Evolutionary conservation across 2,797 vertebrate species (phyloP), one percentile per base, ranked within the genome.

Genomic region (Phylloscopus collybita): DNA sequence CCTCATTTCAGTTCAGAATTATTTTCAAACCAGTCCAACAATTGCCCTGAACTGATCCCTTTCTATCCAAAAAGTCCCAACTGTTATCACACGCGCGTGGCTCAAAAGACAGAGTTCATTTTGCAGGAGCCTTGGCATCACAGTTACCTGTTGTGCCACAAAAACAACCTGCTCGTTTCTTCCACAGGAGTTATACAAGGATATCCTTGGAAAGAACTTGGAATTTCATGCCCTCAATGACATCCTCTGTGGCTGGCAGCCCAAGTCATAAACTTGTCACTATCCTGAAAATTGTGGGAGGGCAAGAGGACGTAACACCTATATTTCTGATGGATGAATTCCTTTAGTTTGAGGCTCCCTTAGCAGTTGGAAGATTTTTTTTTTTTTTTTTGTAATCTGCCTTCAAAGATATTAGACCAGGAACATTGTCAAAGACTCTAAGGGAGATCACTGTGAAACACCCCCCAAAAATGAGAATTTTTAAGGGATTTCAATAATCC

Each of bases 211-310:
- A 59, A 89, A 72, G 67, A 76, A 60, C 25, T 10, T 74, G 65
- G 50, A 87, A 87, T 78, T 80, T 53, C 75, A 74, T 40, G 32
- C 27, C 47, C 53, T 51, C 3, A 0, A 15, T 53, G 61, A 92
- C 72, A 88, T 38, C 38, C 61, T 72, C 73, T 18, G 62, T 59
- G 51, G 87, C 27, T 92, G 74, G 80, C 64, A 91, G 89, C 54
- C 59, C 82, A 88, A 96, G 84, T 13, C 69, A 92, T 95, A 94
- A 95, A 97, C 50, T 80, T 96, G 94, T 92, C 94, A 88, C 86
- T 15, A 69, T 26, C 59, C 69, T 47, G 22, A 56, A 80, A 95
- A 96, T 38, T 88, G 84, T 96, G 75, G 61, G 20, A 92, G 65
- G 65, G 59, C 86, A 82, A 69, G 81, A 90, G 79, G 89, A 96